Evolutionary conservation across 2,797 vertebrate genomes (phyloP), one percentile per base, ranked within the genome.

Genomic region (Anguilla pacifica): DNA sequence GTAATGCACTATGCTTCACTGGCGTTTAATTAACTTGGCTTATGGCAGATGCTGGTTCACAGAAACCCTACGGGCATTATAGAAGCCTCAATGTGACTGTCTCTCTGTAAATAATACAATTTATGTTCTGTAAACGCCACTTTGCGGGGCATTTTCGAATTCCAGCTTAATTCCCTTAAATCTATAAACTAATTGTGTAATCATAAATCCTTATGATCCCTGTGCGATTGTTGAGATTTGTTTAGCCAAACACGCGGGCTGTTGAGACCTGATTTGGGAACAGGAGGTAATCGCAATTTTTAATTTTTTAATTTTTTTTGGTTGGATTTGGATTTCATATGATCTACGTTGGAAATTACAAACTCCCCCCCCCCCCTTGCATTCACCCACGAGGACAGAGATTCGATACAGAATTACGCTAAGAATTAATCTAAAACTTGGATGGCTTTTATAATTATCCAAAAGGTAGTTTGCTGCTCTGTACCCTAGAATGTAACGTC

Each of bases 21-120:
- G 43, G 22, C 79, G 79, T 82, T 82, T 82, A 49, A 82, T 82
- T 49, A 46, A 82, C 79, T 82, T n/a, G 43, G 43, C 43, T 51
- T 22, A 51, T 51, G 19, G 9, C 67, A 82, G 28, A 25, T 49
- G 79, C 46, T 82, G 17, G n/a, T 51, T 51, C 19, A 11, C 19
- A 49, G 43, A 82, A 82, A 49, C 79, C 35, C 79, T 46, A 6
- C 77, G 39, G 77, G 39, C 6, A 43, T 82, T 46, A 82, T n/a
- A 25, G 79, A 7, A 19, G 77, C 6, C 7, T 77, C 35, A 77
- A n/a, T 77, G 35, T 77, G 35, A 1, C 35, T 46, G 28, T 51
- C 10, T 82, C 22, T 25, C 22, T 82, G 43, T 51, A 82, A 82
- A 82, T 77, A 39, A 43, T 10, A 82, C 79, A 51, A 25, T 22